phyloP scores from a whole-genome alignment of 2,888 invertebrate genomes.

The Xestia xanthographa region DNA sequence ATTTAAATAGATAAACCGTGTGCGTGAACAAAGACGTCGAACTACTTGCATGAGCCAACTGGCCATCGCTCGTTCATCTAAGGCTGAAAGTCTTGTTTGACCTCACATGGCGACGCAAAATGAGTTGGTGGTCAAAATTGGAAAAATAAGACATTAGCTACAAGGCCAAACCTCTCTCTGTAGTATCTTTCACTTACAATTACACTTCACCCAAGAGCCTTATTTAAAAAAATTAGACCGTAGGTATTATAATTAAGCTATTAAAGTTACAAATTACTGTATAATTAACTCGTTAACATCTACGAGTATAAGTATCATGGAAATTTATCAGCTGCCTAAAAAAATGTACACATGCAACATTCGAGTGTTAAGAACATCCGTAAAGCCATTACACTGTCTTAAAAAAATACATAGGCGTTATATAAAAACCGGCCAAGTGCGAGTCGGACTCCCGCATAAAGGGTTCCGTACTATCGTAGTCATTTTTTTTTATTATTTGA shows the following conservation, averaged over 20 bases:
- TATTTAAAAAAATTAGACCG: neutral
- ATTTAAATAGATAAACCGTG: neutral
- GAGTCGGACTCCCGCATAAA: too few species aligned
- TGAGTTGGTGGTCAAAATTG: neutral
- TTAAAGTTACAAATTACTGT: neutral
- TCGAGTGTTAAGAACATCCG: neutral
- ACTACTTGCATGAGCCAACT: neutral
- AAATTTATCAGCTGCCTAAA: neutral
- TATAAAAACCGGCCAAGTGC: neutral
- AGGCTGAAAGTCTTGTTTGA: neutral
- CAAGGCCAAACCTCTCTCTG: neutral
- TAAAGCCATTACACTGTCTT: conserved; percentile 10
- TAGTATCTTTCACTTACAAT: neutral
- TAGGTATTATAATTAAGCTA: conserved; percentile 2
- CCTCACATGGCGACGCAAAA: too few species aligned
- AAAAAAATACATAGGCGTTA: conserved; percentile 8
- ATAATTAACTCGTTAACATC: neutral
- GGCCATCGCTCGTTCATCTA: too few species aligned
- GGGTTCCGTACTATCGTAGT: too few species aligned
- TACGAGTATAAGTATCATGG: neutral
- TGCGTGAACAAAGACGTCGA: neutral
- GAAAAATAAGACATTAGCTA: neutral
- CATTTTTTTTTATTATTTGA: too few species aligned
- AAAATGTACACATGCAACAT: neutral
- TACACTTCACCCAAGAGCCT: neutral